Conservation (phyloP, 1,140 invertebrate genomes). For the Cotesia typhae region DNA sequence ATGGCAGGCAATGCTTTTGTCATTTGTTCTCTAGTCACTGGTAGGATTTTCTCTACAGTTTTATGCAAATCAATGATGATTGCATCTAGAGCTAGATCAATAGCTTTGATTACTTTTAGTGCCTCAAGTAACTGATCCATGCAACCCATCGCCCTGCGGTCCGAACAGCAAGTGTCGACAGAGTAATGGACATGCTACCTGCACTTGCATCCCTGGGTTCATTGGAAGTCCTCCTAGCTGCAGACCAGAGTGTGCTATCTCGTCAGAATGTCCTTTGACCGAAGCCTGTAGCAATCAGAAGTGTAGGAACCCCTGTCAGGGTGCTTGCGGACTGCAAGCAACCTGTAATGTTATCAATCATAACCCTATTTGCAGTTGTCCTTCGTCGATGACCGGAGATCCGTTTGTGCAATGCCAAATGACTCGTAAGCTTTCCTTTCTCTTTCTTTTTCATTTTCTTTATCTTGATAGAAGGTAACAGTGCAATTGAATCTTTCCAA, state of each 20-base stretch:
- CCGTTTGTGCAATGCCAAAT: conserved; percentile 63
- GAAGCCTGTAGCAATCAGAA: conserved; percentile 76
- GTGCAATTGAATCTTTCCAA: conserved; percentile 26
- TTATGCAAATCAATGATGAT: too few relatives aligned
- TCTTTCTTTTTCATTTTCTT: not conserved
- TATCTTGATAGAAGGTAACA: not conserved
- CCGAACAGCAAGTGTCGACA: conserved; percentile 74
- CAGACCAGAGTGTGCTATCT: conserved; percentile 75
- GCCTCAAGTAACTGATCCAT: conserved; percentile 16
- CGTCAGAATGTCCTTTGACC: conserved; percentile 72
- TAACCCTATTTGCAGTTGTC: conserved; percentile 73
- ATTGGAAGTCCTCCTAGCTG: conserved; percentile 75
- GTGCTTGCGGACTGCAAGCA: conserved; percentile 74
- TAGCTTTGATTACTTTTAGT: too few relatives aligned
- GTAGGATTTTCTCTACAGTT: too few relatives aligned
- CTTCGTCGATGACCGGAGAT: conserved; percentile 68
- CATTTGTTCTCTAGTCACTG: too few relatives aligned
- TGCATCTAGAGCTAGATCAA: too few relatives aligned
- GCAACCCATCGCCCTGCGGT: conserved; percentile 64
- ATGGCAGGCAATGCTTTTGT: conserved; percentile 54
- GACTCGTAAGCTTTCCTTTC: conserved; percentile 48
- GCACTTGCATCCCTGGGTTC: conserved; percentile 73
- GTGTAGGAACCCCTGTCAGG: conserved; percentile 76
- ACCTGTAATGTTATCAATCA: conserved; percentile 73
- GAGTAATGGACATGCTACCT: conserved; percentile 72